Conservation (phyloP, 1,140 invertebrate species). For the Drosophila varians region DNA sequence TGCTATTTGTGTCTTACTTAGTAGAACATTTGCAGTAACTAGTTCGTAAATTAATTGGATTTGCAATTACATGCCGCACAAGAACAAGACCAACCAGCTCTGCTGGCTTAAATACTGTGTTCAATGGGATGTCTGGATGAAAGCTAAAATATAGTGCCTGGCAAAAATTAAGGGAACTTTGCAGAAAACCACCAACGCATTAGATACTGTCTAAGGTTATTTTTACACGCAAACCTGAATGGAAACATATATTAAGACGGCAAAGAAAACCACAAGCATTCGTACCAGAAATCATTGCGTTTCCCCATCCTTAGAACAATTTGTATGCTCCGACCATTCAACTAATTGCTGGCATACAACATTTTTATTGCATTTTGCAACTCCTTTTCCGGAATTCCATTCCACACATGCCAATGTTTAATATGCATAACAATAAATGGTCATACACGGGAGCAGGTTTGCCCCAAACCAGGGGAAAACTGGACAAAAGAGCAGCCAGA, state of each 20-base stretch:
- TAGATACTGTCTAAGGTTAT: background rate
- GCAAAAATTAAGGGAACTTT: slow-evolving; percentile 2
- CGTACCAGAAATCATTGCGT: background rate
- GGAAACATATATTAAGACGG: background rate
- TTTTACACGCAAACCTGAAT: slow-evolving; percentile 7
- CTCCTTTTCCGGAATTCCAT: slow-evolving; percentile 36
- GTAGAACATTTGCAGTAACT: slow-evolving; percentile 74
- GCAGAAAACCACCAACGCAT: background rate
- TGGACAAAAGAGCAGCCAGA: slow-evolving; percentile 36
- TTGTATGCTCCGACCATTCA: slow-evolving; percentile 43
- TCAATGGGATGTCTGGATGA: slow-evolving; percentile 18
- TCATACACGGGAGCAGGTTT: slow-evolving; percentile 24
- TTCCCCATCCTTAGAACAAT: slow-evolving; percentile 4
- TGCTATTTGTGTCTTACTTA: slow-evolving; percentile 80
- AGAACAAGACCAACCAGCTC: slow-evolving; percentile 16
- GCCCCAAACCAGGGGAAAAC: background rate
- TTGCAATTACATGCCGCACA: slow-evolving; percentile 72
- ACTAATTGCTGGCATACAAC: slow-evolving; percentile 66
- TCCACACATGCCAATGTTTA: slow-evolving; percentile 41
- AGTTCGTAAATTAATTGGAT: slow-evolving; percentile 81
- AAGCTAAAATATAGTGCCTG: slow-evolving; percentile 14
- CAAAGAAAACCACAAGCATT: slow-evolving; percentile 19
- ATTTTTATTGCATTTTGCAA: slow-evolving; percentile 50
- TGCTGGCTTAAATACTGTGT: background rate
- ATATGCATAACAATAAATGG: slow-evolving; percentile 66